Evolutionary conservation across 2,888 invertebrate species (phyloP), one percentile per base, ranked within the genome.

Genomic region (Palloptera scutellata): DNA sequence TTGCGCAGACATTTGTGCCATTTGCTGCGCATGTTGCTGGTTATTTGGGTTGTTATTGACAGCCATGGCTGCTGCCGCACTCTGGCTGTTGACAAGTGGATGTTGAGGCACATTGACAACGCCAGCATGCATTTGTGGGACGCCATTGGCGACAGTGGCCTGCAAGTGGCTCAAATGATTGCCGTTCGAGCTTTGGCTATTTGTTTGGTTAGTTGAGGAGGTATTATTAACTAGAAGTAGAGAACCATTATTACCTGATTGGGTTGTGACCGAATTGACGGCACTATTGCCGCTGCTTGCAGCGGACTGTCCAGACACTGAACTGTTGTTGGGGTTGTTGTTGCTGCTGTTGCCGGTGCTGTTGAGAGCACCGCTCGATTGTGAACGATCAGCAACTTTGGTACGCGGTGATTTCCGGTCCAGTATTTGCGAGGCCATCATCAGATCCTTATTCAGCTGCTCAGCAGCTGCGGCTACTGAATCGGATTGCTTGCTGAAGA

Each of bases 401-500:
- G 84, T 84, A 77, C 93, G 88, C 40, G 94, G 94, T 51, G 95
- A 93, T 84, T 95, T 95, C 78, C 94, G 87, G 79, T 94, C 95
- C 72, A 94, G 87, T 74, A 94, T 87, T 79, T 94, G 92, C 75
- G 92, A 92, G 73, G 93, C 94, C 85, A 93, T 88, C 84, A 94
- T 85, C 74, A 94, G 87, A 83, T 95, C 94, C 85, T 94, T 94
- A 86, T 92, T 94, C 69, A 94, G 87, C 83, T 94, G 93, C 80
- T 95, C 94, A 51, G 92, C 92, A 6, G 92, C 93, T 3, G 90
- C 92, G 57, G 90, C 91, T 42, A 92, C 91, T 62, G 92, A 92
- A 77, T 93, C 93, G 19, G 82, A 80, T 81, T 93, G 92, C 81
- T 93, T 93, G 70, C 91, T 91, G 75, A 91, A 86, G 74, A 90